A percentile compares a stretch with the other conserved stretches of the same genome.
These are phyloP conservation scores for Flexamia atlantica DNA, from an alignment of 2,888 invertebrate species.

Conservation along the genomic window DNA sequence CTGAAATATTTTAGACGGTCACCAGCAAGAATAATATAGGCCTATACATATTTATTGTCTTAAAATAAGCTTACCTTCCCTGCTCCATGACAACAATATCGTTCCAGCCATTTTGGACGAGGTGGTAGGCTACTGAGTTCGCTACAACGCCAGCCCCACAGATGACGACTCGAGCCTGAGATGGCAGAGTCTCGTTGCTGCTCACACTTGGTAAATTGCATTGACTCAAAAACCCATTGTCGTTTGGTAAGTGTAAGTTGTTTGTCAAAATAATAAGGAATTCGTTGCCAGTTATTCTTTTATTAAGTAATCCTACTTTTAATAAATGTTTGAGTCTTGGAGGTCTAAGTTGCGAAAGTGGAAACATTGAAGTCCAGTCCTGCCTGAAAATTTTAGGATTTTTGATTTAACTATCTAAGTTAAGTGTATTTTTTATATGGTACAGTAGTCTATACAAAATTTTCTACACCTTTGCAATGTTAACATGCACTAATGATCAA, in stretches of 20 bases:
- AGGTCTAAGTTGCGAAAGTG: constrained; percentile 13
- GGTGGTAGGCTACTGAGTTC: constrained; percentile 86
- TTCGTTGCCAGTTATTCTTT: not conserved
- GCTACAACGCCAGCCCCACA: constrained; percentile 86
- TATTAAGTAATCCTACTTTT: not conserved
- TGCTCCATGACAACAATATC: constrained; percentile 85
- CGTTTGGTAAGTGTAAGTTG: not conserved
- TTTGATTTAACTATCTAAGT: too few relatives aligned
- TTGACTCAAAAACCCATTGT: not conserved
- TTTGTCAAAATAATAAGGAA: not conserved
- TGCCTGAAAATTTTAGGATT: not conserved
- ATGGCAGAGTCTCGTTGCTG: constrained; percentile 71
- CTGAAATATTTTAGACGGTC: too few relatives aligned
- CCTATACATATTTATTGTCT: too few relatives aligned
- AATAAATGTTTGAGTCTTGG: not conserved
- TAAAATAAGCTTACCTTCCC: constrained; percentile 75
- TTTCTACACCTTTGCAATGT: too few relatives aligned
- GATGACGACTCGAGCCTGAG: constrained; percentile 78
- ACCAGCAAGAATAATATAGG: too few relatives aligned
- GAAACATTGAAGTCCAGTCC: constrained; percentile 9
- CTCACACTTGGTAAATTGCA: constrained; percentile 24
- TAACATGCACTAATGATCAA: too few relatives aligned
- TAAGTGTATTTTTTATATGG: too few relatives aligned
- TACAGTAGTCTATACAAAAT: too few relatives aligned
- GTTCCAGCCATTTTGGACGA: constrained; percentile 82